Percentiles rank a stretch among this genome's conserved stretches.
phyloP scores from a whole-genome alignment of 1,140 invertebrate genomes.

The Drosophila pectinifera region DNA sequence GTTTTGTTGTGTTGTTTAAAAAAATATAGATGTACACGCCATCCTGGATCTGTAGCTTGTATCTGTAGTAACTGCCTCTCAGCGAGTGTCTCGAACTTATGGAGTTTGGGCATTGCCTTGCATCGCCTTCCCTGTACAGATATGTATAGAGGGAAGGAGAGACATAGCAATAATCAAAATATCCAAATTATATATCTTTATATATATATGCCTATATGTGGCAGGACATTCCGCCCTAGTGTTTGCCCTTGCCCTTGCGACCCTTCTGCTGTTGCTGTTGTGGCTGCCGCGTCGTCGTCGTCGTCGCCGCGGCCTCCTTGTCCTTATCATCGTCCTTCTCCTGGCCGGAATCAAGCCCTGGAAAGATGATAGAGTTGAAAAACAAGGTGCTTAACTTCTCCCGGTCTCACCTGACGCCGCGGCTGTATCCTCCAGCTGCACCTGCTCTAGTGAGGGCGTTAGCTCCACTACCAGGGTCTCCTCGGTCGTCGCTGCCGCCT shows the following conservation, averaged over 20 bases:
- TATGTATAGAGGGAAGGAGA: too few relatives aligned
- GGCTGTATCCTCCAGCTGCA: constrained; percentile 28
- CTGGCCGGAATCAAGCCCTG: constrained; percentile 2
- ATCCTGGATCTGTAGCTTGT: constrained; percentile 3
- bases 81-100: background rate
- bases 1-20: constrained; percentile 34
- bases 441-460: constrained; percentile 34
- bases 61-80: constrained; percentile 8
- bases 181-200: constrained; percentile 8
- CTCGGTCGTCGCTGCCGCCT: constrained; percentile 1
- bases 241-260: constrained; percentile 53
- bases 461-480: constrained; percentile 45
- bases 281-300: constrained; percentile 20
- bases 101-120: too few relatives aligned
- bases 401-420: background rate
- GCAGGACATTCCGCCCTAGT: too few relatives aligned
- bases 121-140: too few relatives aligned
- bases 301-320: constrained; percentile 5
- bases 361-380: background rate
- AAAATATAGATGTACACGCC: constrained; percentile 51
- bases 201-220: constrained; percentile 5
- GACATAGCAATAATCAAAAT: too few relatives aligned
- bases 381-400: background rate
- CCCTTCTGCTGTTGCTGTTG: constrained; percentile 23
- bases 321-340: background rate